phyloP scores from a whole-genome alignment of 2,888 invertebrate species.

The Stenichneumon culpator region DNA sequence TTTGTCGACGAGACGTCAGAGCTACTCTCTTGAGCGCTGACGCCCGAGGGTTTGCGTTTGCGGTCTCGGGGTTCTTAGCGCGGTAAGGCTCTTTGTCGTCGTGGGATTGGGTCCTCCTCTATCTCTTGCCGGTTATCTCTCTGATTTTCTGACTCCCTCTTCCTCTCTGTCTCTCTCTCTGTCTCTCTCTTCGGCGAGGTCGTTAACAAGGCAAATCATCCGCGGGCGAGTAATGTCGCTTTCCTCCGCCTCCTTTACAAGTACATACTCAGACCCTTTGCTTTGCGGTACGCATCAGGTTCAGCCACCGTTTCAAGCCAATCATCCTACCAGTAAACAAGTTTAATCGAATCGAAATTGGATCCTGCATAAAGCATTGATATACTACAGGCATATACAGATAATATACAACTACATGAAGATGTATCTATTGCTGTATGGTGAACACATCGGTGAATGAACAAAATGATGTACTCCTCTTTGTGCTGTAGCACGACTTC shows the following conservation, averaged over 20 bases:
- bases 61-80: conserved; percentile 73
- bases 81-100: conserved; percentile 75
- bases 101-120: conserved; percentile 50
- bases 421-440: not conserved
- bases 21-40: conserved; percentile 71
- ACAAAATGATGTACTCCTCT: too few species aligned
- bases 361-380: conserved; percentile 53
- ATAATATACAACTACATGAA: not conserved
- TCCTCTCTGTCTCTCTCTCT: conserved; percentile 65
- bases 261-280: conserved; percentile 68
- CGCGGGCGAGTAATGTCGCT: conserved; percentile 74
- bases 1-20: conserved; percentile 80
- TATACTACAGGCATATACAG: not conserved
- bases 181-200: conserved; percentile 74
- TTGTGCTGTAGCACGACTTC: too few species aligned
- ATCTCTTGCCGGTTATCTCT: conserved; percentile 50
- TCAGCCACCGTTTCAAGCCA: conserved; percentile 67
- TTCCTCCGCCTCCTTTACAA: conserved; percentile 63
- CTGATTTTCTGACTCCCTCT: conserved; percentile 67
- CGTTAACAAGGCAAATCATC: conserved; percentile 74
- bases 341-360: conserved; percentile 73
- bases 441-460: not conserved
- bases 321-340: conserved; percentile 68
- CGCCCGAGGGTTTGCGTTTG: conserved; percentile 77
- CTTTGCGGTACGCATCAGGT: conserved; percentile 62